A percentile compares a stretch with the other conserved stretches of the same genome.
Evolutionary conservation across 1,140 invertebrate species (phyloP).

Genomic region (Caenorhabditis tropicalis): DNA sequence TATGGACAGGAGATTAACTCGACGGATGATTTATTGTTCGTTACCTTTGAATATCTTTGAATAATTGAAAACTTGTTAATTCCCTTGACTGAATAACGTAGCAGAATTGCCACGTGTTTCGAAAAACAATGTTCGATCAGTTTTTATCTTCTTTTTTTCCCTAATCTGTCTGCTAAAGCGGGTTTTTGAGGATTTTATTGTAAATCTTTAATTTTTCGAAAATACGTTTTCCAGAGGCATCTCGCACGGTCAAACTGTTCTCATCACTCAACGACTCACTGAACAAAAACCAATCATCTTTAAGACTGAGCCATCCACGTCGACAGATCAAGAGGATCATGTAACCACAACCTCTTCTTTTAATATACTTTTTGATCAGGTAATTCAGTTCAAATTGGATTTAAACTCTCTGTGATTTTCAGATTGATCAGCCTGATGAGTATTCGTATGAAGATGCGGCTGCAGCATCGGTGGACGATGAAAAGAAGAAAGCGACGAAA

Average conservation of each 20-base stretch:
- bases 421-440: neutral
- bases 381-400: no score
- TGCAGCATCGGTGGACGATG: neutral
- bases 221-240: neutral
- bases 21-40: neutral
- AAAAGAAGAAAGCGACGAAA: neutral
- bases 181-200: neutral
- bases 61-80: no score
- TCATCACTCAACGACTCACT: neutral
- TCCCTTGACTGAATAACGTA: no score
- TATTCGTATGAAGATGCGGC: neutral
- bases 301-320: neutral
- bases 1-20: slow-evolving; percentile 13
- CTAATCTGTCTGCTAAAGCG: no score
- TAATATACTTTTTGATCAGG: no score
- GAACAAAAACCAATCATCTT: neutral
- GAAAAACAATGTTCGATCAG: no score
- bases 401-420: no score
- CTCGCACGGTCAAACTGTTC: neutral
- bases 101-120: no score
- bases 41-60: neutral
- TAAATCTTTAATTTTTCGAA: no score
- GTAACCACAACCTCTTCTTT: no score
- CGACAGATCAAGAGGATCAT: no score
- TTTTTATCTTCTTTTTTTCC: no score